A percentile compares a stretch with the other conserved stretches of the same genome.
These are phyloP conservation scores for Dorcus hopei DNA, from an alignment of 2,888 invertebrate species.

Conservation along the genomic window DNA sequence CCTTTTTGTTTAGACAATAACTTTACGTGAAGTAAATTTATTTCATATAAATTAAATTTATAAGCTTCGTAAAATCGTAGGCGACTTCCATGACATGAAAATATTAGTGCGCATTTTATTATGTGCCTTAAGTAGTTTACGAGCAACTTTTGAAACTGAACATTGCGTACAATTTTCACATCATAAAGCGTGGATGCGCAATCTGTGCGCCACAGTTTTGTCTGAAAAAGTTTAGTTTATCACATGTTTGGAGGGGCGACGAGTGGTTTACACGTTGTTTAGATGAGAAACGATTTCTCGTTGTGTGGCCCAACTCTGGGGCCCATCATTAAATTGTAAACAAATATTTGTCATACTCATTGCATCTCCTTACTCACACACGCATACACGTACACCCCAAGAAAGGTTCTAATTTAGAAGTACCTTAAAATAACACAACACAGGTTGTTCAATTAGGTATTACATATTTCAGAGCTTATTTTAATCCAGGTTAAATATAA, in stretches of 20 bases:
- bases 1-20: too few relatives aligned
- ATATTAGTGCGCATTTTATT: neutral
- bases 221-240: constrained; percentile 19
- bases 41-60: too few relatives aligned
- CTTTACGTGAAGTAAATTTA: too few relatives aligned
- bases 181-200: constrained; percentile 11
- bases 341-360: constrained; percentile 18
- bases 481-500: too few relatives aligned
- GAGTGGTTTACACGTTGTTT: constrained; percentile 45
- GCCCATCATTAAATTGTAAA: constrained; percentile 21
- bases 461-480: neutral
- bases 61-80: too few relatives aligned
- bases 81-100: neutral
- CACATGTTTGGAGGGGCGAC: constrained; percentile 38
- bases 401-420: neutral
- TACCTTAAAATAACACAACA: neutral
- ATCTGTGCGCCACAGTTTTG: constrained; percentile 14
- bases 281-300: constrained; percentile 35
- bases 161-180: constrained; percentile 14
- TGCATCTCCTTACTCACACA: neutral
- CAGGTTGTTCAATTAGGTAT: constrained; percentile 15
- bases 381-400: neutral
- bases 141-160: neutral
- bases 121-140: neutral
- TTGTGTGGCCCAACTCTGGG: constrained; percentile 24